These are phyloP conservation scores for Lampris incognitus DNA, from an alignment of 2,113 vertebrate species.

Conservation along the genomic window DNA sequence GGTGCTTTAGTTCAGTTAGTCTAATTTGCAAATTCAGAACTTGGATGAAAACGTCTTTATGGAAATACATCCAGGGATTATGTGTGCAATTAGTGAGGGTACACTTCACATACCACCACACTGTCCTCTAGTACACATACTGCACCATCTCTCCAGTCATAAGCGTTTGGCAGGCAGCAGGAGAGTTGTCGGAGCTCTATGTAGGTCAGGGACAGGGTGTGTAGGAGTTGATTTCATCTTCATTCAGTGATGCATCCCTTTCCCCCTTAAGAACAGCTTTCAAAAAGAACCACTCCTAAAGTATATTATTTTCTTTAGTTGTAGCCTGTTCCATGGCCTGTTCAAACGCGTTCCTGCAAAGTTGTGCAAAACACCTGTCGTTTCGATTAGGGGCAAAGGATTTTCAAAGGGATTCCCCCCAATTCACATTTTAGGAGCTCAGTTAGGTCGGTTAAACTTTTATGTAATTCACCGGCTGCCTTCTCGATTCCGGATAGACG, in stretches of 20 bases:
- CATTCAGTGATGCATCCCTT: constrained; percentile 63
- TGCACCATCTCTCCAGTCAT: constrained; percentile 44
- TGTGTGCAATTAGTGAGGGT: not conserved
- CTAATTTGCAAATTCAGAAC: no score
- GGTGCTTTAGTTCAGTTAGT: no score
- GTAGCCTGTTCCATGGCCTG: constrained; percentile 56
- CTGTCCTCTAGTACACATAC: not conserved
- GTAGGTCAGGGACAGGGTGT: constrained; percentile 77
- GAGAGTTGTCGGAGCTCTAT: constrained; percentile 62
- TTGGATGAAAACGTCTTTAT: no score
- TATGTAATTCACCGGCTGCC: constrained; percentile 6
- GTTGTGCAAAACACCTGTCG: constrained; percentile 40
- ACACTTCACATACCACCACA: not conserved
- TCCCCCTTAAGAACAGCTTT: constrained; percentile 66
- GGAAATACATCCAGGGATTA: not conserved
- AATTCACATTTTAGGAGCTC: not conserved
- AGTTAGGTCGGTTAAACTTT: constrained; percentile 3
- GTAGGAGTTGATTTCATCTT: constrained; percentile 72
- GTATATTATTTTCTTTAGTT: constrained; percentile 63
- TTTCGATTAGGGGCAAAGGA: constrained; percentile 12
- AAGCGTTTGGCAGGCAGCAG: constrained; percentile 45
- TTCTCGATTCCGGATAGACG: constrained; percentile 8
- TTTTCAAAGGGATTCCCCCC: constrained; percentile 18
- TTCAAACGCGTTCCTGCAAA: constrained; percentile 47
- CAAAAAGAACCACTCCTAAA: constrained; percentile 42